A percentile compares a stretch with the other conserved stretches of the same genome.
Evolutionary conservation across 2,113 vertebrate genomes (phyloP).

Genomic region (Anolis sagrei): DNA sequence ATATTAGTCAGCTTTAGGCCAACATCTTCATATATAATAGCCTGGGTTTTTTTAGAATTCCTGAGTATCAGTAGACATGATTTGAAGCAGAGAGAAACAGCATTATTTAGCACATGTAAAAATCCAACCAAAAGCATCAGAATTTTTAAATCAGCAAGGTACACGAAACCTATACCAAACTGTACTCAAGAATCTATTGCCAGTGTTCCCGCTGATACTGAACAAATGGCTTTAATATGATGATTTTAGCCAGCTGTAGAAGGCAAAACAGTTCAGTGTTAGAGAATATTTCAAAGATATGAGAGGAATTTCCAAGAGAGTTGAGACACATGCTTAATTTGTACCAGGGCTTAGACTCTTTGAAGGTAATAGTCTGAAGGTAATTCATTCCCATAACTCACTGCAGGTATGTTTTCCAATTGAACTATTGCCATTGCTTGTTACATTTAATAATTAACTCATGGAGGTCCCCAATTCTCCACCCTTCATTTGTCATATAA

Average conservation of each 20-base stretch:
- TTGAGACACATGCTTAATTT: neutral
- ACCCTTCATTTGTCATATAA: neutral
- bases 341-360: neutral
- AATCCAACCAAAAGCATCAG: conserved; percentile 26
- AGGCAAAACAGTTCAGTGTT: neutral
- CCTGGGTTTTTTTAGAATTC: conserved; percentile 59
- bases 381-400: too few relatives aligned
- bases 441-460: too few relatives aligned
- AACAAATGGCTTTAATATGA: neutral
- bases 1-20: conserved; percentile 65
- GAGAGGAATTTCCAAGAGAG: neutral
- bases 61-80: conserved; percentile 45
- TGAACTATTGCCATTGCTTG: too few relatives aligned
- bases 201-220: neutral
- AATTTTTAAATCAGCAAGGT: conserved; percentile 1
- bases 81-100: neutral
- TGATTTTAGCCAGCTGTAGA: neutral
- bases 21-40: conserved; percentile 64
- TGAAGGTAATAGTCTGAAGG: too few relatives aligned
- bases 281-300: neutral
- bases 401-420: too few relatives aligned
- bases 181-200: neutral
- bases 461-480: neutral
- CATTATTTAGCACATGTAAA: conserved; percentile 42
- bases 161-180: neutral